Evolutionary conservation across 2,113 vertebrate genomes (phyloP).

Genomic region (human (Homo sapiens)): DNA sequence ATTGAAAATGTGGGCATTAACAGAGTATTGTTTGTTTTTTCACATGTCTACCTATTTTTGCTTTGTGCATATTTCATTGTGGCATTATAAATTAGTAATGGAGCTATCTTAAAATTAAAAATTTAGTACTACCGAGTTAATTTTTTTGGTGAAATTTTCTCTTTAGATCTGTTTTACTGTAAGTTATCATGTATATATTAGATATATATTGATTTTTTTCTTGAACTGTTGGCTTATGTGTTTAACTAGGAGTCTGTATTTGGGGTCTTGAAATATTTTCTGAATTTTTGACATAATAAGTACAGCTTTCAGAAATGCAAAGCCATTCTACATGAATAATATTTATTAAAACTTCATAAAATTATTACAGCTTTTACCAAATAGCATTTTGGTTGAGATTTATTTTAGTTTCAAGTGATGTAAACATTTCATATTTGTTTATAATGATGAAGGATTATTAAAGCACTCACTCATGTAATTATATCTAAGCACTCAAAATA

Average conservation of each 20-base stretch:
- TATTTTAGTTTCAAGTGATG: slow-evolving; percentile 59
- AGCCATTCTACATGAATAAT: background rate
- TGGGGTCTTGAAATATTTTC: slow-evolving; percentile 10
- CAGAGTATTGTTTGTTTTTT: background rate
- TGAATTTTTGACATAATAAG: background rate
- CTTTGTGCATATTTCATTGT: background rate
- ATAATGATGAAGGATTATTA: slow-evolving; percentile 53
- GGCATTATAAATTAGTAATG: background rate
- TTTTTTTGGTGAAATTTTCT: background rate
- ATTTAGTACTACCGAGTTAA: background rate
- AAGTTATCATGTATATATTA: slow-evolving; percentile 4
- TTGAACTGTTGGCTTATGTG: background rate
- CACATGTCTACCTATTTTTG: background rate
- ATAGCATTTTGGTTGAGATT: slow-evolving; percentile 32
- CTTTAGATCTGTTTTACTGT: background rate
- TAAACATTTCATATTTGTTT: slow-evolving; percentile 54
- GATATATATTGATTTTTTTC: background rate
- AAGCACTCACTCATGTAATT: slow-evolving; percentile 52
- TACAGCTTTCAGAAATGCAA: background rate
- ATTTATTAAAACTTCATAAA: background rate
- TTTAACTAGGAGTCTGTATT: background rate
- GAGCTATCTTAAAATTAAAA: background rate
- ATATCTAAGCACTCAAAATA: slow-evolving; percentile 14
- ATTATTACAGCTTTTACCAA: slow-evolving; percentile 21
- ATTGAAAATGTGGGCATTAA: slow-evolving; percentile 17